Evolutionary conservation across 2,113 vertebrate species (phyloP).

Genomic region (Chlamydotis undulata): DNA sequence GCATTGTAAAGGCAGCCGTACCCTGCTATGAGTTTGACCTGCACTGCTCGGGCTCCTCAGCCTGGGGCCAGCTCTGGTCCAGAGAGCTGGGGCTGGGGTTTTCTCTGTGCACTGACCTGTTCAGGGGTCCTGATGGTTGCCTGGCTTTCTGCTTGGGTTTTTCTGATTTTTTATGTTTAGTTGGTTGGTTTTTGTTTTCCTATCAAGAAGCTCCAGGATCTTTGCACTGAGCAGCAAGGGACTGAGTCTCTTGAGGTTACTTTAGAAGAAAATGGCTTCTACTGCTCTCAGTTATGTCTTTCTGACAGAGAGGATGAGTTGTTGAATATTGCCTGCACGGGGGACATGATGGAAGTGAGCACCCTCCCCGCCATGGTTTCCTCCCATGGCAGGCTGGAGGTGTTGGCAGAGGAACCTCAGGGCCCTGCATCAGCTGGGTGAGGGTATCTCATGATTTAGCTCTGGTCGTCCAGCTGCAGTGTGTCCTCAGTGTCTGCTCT

Average conservation of each 20-base stretch:
- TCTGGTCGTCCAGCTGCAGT: background rate
- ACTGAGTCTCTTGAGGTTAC: background rate
- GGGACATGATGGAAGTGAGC: background rate
- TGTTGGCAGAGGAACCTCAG: background rate
- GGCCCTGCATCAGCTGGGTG: background rate
- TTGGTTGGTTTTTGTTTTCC: background rate
- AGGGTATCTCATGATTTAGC: background rate
- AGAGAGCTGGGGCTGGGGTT: background rate
- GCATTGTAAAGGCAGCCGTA: background rate
- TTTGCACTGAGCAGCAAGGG: constrained; percentile 23
- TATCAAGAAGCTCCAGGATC: background rate
- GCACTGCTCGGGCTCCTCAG: background rate
- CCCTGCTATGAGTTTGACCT: background rate
- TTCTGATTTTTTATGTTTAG: background rate
- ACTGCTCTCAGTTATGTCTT: background rate
- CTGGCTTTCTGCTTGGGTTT: background rate
- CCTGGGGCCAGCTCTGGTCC: background rate
- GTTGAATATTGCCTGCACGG: background rate
- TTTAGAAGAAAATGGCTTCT: background rate
- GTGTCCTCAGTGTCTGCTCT: background rate
- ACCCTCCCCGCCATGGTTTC: background rate
- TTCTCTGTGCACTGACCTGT: constrained; percentile 17
- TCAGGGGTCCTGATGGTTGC: background rate
- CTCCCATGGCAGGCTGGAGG: background rate
- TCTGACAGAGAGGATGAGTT: background rate